phyloP scores from a whole-genome alignment of 1,140 invertebrate species.

The Whitmania pigra region DNA sequence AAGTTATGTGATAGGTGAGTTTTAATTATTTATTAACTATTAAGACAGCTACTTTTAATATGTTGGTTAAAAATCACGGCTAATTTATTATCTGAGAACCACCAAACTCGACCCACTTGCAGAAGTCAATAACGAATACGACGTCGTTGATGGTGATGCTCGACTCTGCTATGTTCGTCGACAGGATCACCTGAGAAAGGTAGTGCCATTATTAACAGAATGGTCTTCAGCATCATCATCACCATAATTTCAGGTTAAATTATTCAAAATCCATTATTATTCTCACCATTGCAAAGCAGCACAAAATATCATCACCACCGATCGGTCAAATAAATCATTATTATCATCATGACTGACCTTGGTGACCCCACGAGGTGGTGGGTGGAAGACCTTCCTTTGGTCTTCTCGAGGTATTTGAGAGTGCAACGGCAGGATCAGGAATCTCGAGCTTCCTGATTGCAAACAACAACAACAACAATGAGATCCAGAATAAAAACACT shows the following conservation, averaged over 20 bases:
- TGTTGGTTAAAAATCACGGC: too few relatives aligned
- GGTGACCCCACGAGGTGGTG: slow-evolving; percentile 38
- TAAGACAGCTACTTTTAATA: too few relatives aligned
- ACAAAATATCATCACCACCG: background rate
- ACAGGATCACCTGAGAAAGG: slow-evolving; percentile 40
- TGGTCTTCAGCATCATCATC: background rate
- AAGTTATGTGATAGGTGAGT: too few relatives aligned
- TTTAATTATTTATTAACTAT: too few relatives aligned
- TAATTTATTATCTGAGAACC: background rate
- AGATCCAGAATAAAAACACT: too few relatives aligned
- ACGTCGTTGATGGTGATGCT: slow-evolving; percentile 45
- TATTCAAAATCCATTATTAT: too few relatives aligned
- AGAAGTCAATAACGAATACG: slow-evolving; percentile 42
- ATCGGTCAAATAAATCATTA: background rate
- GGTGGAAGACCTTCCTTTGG: slow-evolving; percentile 42
- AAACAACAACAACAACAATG: too few relatives aligned
- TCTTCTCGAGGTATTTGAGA: slow-evolving; percentile 44
- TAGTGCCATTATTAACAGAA: background rate
- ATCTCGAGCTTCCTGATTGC: slow-evolving; percentile 22
- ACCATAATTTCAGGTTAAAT: background rate
- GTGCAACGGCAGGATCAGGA: slow-evolving; percentile 41
- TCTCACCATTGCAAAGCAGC: too few relatives aligned
- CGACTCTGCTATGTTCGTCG: slow-evolving; percentile 47
- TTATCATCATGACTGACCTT: slow-evolving; percentile 32
- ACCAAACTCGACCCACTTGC: slow-evolving; percentile 38